A percentile compares a stretch with the other conserved stretches of the same genome.
Conservation (phyloP, 2,797 vertebrate genomes). For the Xenentodon cancila region DNA sequence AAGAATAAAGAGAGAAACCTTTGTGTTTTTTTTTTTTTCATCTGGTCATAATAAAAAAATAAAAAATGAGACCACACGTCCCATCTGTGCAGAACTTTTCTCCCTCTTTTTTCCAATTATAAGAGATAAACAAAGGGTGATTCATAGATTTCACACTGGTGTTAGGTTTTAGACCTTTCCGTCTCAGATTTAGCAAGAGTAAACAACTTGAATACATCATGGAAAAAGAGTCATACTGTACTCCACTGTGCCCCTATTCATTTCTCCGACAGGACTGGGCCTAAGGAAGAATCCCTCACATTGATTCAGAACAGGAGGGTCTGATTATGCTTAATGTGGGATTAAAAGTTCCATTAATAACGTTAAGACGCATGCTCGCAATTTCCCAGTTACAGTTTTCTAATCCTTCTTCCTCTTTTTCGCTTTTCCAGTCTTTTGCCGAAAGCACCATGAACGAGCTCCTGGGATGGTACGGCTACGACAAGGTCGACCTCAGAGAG, state of each 20-base stretch:
- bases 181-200: slow-evolving; percentile 81
- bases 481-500: slow-evolving; percentile 98
- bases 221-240: slow-evolving; percentile 80
- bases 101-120: slow-evolving; percentile 75
- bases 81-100: slow-evolving; percentile 67
- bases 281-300: slow-evolving; percentile 72
- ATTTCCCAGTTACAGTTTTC: slow-evolving; percentile 52
- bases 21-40: slow-evolving; percentile 70
- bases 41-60: slow-evolving; percentile 75
- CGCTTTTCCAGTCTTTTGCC: slow-evolving; percentile 90
- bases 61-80: slow-evolving; percentile 65
- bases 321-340: slow-evolving; percentile 78
- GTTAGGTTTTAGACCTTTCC: slow-evolving; percentile 80
- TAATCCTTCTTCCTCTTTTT: slow-evolving; percentile 16
- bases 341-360: slow-evolving; percentile 77
- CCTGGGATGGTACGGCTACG: slow-evolving; percentile 99
- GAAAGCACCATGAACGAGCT: slow-evolving; percentile 99
- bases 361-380: slow-evolving; percentile 55
- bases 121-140: slow-evolving; percentile 81
- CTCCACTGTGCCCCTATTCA: slow-evolving; percentile 75
- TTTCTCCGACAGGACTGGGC: slow-evolving; percentile 58
- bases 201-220: slow-evolving; percentile 82
- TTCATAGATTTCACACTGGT: slow-evolving; percentile 82
- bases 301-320: slow-evolving; percentile 70
- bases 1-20: slow-evolving; percentile 77